Evolutionary conservation across 2,888 invertebrate genomes (phyloP).

Genomic region (Argynnis bischoffii): DNA sequence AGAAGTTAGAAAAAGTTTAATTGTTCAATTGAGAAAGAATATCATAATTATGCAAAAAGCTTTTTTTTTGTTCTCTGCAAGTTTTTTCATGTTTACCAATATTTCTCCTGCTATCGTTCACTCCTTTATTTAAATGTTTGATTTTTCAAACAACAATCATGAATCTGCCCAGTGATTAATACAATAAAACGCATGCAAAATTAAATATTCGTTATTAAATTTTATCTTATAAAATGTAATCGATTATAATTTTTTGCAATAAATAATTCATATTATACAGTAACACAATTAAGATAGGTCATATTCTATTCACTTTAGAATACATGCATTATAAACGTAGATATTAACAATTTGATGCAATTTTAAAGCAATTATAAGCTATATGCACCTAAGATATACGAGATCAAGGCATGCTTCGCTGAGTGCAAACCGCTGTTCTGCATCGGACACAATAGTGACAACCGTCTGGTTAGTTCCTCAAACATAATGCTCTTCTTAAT

Average conservation of each 20-base stretch:
- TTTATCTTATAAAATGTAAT: no score
- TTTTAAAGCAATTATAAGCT: slow-evolving; percentile 23
- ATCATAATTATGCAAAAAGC: slow-evolving; percentile 7
- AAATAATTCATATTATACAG: no score
- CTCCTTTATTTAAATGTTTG: no score
- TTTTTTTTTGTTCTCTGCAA: not conserved
- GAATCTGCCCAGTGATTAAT: no score
- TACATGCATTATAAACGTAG: no score
- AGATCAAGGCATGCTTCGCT: slow-evolving; percentile 46
- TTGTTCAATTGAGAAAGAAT: slow-evolving; percentile 15
- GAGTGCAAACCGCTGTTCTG: slow-evolving; percentile 53
- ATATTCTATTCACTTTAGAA: no score
- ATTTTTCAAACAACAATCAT: no score
- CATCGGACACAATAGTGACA: slow-evolving; percentile 47
- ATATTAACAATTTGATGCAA: not conserved
- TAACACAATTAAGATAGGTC: no score
- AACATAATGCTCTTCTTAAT: slow-evolving; percentile 36
- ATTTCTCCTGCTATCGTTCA: no score
- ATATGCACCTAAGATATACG: slow-evolving; percentile 34
- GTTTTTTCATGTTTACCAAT: not conserved
- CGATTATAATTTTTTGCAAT: no score
- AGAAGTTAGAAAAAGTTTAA: slow-evolving; percentile 40
- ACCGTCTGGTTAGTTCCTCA: slow-evolving; percentile 41
- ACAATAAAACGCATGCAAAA: no score
- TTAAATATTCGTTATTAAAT: no score